phyloP scores from a whole-genome alignment of 2,888 invertebrate species.

The Drosophila koepferae region DNA sequence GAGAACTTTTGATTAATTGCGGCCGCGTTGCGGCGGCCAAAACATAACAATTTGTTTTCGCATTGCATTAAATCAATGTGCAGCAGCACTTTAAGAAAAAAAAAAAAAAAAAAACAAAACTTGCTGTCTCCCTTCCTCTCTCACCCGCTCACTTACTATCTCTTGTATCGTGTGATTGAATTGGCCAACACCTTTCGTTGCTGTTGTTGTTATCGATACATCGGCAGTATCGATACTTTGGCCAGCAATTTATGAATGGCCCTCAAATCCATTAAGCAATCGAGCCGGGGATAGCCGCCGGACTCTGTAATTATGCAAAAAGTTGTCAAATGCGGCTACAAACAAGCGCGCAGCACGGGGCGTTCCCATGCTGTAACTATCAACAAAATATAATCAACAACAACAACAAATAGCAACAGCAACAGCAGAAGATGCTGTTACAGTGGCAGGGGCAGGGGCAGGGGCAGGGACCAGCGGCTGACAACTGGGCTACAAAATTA shows the following conservation, averaged over 20 bases:
- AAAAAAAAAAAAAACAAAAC: not conserved
- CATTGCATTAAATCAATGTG: conserved; percentile 74
- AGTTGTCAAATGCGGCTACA: conserved; percentile 70
- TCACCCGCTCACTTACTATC: fast-evolving
- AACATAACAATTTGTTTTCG: conserved; percentile 79
- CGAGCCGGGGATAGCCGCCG: not conserved
- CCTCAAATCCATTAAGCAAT: conserved; percentile 28
- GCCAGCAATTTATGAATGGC: conserved; percentile 71
- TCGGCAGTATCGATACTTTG: conserved; percentile 39
- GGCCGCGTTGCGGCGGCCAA: conserved; percentile 55
- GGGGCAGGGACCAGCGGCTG: not conserved
- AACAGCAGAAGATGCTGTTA: not conserved
- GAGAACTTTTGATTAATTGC: conserved; percentile 77
- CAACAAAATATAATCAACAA: conserved; percentile 70
- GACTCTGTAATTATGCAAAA: conserved; percentile 72
- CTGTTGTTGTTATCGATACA: conserved; percentile 34
- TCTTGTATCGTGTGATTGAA: conserved; percentile 61
- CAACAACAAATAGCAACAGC: conserved; percentile 26
- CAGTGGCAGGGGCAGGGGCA: not conserved
- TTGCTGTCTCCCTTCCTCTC: not conserved
- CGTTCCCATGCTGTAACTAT: conserved; percentile 66
- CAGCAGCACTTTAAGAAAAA: not conserved
- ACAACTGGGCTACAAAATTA: conserved; percentile 22
- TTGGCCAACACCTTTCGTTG: conserved; percentile 69
- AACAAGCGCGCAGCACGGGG: conserved; percentile 20